These are phyloP conservation scores for Lasioglossum malachurum DNA, from an alignment of 2,888 invertebrate species.

Conservation along the genomic window DNA sequence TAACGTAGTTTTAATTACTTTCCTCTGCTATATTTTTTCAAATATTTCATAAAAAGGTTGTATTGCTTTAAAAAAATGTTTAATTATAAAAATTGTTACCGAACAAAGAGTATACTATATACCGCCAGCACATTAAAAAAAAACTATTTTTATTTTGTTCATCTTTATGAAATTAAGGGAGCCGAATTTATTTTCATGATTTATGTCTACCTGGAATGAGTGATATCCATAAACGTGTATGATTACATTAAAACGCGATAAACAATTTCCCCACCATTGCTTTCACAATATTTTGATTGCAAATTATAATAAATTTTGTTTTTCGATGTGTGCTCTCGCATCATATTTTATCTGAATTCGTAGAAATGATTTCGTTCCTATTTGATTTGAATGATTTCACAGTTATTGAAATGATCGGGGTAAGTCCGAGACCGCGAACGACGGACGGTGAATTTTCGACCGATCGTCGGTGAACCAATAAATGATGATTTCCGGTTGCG, in stretches of 20 bases:
- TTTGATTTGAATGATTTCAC: neutral
- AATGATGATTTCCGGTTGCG: conserved; percentile 59
- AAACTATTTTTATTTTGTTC: too few relatives aligned
- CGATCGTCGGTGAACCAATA: conserved; percentile 39
- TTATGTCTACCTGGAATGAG: too few relatives aligned
- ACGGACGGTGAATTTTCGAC: neutral
- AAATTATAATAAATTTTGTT: neutral
- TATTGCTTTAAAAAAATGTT: neutral
- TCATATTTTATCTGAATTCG: neutral
- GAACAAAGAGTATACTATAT: too few relatives aligned
- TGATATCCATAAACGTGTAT: neutral
- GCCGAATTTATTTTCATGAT: too few relatives aligned
- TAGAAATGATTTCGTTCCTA: neutral
- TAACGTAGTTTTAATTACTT: neutral
- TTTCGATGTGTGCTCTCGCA: neutral
- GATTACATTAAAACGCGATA: neutral
- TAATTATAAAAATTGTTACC: neutral
- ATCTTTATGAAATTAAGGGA: too few relatives aligned
- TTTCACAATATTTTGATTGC: neutral
- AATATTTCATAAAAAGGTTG: neutral
- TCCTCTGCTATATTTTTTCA: neutral
- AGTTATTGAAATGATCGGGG: neutral
- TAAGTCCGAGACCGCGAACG: neutral
- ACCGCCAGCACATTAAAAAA: too few relatives aligned
- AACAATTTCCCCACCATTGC: neutral